Conservation (phyloP, 2,797 vertebrate genomes). For the Enteromius argenteus region DNA sequence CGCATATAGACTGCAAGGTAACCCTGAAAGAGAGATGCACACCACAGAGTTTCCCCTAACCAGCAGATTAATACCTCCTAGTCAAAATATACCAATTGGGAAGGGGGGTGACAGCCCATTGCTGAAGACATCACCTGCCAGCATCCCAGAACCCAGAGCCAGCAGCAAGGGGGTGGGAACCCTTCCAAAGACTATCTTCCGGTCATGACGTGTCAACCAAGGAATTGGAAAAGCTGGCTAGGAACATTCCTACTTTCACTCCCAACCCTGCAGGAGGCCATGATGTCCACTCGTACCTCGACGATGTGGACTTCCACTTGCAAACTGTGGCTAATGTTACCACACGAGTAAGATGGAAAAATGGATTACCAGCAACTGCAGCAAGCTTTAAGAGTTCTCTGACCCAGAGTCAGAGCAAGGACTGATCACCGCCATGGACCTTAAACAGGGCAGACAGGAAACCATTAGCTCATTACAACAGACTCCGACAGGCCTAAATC, state of each 20-base stretch:
- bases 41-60: not conserved
- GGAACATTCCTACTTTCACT: not conserved
- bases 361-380: not conserved
- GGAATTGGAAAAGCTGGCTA: not conserved
- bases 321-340: not conserved
- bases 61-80: not conserved
- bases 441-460: not conserved
- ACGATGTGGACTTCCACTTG: not conserved
- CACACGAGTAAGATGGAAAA: too few species aligned
- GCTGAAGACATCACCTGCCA: not conserved
- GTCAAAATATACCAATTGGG: not conserved
- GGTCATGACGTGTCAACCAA: not conserved
- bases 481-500: not conserved
- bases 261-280: not conserved
- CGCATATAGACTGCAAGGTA: too few species aligned
- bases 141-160: not conserved
- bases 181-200: not conserved
- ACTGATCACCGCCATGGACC: not conserved
- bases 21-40: too few species aligned
- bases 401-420: slow-evolving; percentile 2
- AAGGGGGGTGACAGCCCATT: not conserved
- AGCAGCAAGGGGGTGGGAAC: not conserved
- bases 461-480: not conserved
- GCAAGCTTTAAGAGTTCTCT: not conserved
- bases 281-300: not conserved